Conservation (phyloP, 1,140 invertebrate species). For the Lerema accius region DNA sequence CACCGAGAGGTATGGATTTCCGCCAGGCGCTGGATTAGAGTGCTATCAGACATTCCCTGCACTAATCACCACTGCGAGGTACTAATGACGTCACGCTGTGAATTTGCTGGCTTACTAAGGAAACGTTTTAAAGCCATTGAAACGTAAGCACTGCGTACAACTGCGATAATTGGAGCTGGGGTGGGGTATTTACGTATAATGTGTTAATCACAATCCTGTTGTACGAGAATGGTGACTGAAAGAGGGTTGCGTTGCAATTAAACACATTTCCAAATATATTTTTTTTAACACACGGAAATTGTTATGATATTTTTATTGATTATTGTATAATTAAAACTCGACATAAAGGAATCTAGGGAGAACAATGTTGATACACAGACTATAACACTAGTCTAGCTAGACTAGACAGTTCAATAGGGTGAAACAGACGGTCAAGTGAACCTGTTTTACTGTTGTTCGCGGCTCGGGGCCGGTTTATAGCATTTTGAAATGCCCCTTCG, state of each 20-base stretch:
- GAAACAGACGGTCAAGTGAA: constrained; percentile 20
- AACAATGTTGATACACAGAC: neutral
- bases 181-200: constrained; percentile 6
- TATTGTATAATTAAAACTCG: neutral
- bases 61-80: constrained; percentile 22
- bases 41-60: constrained; percentile 26
- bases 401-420: constrained; percentile 17
- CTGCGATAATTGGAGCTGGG: constrained; percentile 3
- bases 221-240: neutral
- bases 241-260: neutral
- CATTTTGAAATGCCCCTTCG: constrained; percentile 25
- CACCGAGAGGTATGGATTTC: constrained; percentile 31
- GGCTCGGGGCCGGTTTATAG: constrained; percentile 22
- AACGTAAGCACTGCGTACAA: neutral
- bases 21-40: constrained; percentile 22
- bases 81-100: constrained; percentile 26
- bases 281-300: no score
- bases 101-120: constrained; percentile 9
- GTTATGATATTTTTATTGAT: no score
- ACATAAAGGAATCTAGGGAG: neutral
- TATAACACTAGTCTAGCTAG: no score
- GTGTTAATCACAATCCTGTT: neutral
- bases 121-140: constrained; percentile 17
- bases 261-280: neutral
- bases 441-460: constrained; percentile 22